Percentiles rank a stretch among this genome's conserved stretches.
Evolutionary conservation across 2,888 invertebrate species (phyloP).

Genomic region (Dichetophora obliterata): DNA sequence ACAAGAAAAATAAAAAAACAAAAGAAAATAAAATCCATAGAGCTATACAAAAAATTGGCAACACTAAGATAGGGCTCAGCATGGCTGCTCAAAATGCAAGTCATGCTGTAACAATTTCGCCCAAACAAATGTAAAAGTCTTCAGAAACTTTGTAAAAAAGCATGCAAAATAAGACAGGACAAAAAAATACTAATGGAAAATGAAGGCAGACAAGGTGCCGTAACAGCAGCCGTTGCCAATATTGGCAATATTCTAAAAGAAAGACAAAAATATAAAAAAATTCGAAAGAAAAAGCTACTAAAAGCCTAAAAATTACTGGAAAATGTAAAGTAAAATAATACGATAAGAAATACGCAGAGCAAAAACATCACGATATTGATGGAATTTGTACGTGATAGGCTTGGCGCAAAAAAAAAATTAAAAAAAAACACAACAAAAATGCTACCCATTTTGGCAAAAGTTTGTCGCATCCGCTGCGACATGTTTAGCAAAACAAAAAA

Average conservation of each 20-base stretch:
- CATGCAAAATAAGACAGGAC: neutral
- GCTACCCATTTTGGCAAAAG: constrained; percentile 18
- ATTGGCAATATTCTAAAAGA: constrained; percentile 3
- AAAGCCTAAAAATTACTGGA: constrained; percentile 34
- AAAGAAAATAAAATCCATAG: neutral
- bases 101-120: constrained; percentile 49
- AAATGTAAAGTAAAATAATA: constrained; percentile 41
- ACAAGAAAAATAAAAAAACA: neutral
- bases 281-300: constrained; percentile 25
- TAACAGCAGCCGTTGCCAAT: constrained; percentile 34
- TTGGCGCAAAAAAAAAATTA: neutral
- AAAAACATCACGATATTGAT: constrained; percentile 54
- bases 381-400: constrained; percentile 54
- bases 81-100: constrained; percentile 44
- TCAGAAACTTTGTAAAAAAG: neutral
- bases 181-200: constrained; percentile 5
- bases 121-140: constrained; percentile 26
- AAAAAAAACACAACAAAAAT: constrained; percentile 1
- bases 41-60: constrained; percentile 8
- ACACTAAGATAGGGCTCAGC: neutral
- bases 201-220: neutral
- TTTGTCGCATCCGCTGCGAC: constrained; percentile 38
- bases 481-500: constrained; percentile 5
- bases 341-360: constrained; percentile 9
- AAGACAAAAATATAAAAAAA: neutral